A percentile compares a stretch with the other conserved stretches of the same genome.
Conservation (phyloP, 2,113 vertebrate genomes). For the Bufo gargarizans region DNA sequence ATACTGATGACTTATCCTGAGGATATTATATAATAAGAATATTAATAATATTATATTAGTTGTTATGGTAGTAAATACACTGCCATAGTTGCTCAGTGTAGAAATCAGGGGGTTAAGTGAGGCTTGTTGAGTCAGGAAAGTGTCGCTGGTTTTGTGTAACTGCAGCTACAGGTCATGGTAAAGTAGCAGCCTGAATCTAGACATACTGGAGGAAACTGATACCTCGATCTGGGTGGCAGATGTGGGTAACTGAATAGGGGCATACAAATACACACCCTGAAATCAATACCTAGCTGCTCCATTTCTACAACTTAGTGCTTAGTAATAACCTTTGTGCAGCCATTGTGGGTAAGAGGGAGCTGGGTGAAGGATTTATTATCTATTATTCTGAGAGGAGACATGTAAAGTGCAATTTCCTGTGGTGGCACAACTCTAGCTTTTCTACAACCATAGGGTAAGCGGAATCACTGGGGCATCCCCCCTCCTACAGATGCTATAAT, state of each 20-base stretch:
- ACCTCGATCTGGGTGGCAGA: slow-evolving; percentile 52
- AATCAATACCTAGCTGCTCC: slow-evolving; percentile 49
- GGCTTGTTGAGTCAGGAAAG: slow-evolving; percentile 29
- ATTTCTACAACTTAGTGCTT: slow-evolving; percentile 30
- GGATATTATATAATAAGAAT: no score
- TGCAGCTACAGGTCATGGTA: slow-evolving; percentile 44
- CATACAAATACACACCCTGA: slow-evolving; percentile 46
- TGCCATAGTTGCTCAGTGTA: neutral
- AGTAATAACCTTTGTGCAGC: slow-evolving; percentile 38
- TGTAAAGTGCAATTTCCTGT: neutral
- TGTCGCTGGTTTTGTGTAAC: slow-evolving; percentile 52
- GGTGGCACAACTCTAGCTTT: no score
- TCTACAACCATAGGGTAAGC: no score
- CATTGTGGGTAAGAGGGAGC: neutral
- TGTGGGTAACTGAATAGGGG: slow-evolving; percentile 56
- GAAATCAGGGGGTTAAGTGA: slow-evolving; percentile 33
- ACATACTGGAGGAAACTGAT: slow-evolving; percentile 51
- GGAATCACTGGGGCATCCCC: no score
- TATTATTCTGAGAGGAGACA: no score
- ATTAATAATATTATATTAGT: no score
- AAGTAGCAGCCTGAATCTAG: slow-evolving; percentile 44
- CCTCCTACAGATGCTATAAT: no score
- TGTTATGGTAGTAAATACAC: no score
- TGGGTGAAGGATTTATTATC: neutral
- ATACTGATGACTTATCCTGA: no score